Percentiles rank a stretch among this genome's conserved stretches.
Evolutionary conservation across 1,140 invertebrate genomes (phyloP).

Genomic region (Brachionus asplanchnoidis): DNA sequence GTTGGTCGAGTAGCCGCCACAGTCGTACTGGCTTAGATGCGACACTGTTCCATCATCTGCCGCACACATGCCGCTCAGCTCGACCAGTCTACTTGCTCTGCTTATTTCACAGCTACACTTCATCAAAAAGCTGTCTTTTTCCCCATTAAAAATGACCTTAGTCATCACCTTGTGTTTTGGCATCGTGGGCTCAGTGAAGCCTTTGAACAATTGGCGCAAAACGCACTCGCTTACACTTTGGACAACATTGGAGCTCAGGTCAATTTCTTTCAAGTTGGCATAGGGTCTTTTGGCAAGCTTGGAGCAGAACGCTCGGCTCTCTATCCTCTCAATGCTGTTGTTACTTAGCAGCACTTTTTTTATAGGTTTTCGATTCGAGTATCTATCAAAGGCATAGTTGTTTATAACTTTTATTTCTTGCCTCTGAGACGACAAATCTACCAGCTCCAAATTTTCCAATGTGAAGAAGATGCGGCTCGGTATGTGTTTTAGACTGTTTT

Average conservation of each 20-base stretch:
- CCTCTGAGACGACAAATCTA: constrained; percentile 13
- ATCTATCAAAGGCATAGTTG: constrained; percentile 33
- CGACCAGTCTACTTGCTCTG: neutral
- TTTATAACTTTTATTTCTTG: neutral
- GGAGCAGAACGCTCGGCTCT: constrained; percentile 18
- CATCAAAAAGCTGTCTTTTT: neutral
- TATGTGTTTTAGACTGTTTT: constrained; percentile 24
- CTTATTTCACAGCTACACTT: constrained; percentile 13
- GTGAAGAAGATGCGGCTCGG: constrained; percentile 30
- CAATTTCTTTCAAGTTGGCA: constrained; percentile 12
- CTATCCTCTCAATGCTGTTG: constrained; percentile 2
- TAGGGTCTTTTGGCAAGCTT: neutral
- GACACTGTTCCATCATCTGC: neutral
- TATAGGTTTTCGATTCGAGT: neutral
- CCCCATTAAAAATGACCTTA: neutral
- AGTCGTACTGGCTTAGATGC: constrained; percentile 9
- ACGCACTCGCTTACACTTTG: neutral
- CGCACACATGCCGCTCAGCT: neutral
- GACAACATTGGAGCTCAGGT: neutral
- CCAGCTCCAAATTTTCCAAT: constrained; percentile 6
- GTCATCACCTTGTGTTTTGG: neutral
- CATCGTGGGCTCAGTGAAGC: neutral
- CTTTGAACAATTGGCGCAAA: constrained; percentile 25
- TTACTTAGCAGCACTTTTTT: neutral
- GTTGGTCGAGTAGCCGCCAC: neutral